Base-by-base conservation (phyloP, 2,888 invertebrate species). In the Tethea ocularis region DNA sequence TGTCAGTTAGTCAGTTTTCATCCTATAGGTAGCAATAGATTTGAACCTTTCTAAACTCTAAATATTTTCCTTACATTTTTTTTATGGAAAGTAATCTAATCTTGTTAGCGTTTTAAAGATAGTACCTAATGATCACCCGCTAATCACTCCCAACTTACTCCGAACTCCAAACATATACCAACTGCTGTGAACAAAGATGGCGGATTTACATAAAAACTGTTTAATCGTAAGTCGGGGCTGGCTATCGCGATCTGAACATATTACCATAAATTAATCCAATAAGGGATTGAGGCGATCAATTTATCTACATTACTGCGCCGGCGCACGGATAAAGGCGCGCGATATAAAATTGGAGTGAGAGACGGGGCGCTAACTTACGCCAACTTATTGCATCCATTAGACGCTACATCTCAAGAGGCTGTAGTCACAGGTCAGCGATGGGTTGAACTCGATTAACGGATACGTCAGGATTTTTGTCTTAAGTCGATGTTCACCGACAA, bases 131-230 rank as follows among this genome's bases (percentile, higher is more conserved):
- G n/a, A 15, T 1, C 7, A 41, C 8, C 20, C 20, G 46, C 46
- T 20, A 20, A 20, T 10, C 10, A 20, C 17, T 46, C 46, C 46
- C 10, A 46, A 33, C 33, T 33, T 22, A 11, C 22, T 4, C 33
- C 33, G 13, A 74, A 74, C 38, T 1, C 6, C 38, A n/a, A 15
- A 38, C 38, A 38, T 38, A 82, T 76, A 81, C 82, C 84, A 65
- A 86, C 83, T 78, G 83, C 84, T 81, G 83, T 78, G 82, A 83
- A 85, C 86, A 86, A 89, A 88, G 86, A 89, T 87, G 86, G 88
- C 84, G 85, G 84, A 84, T 83, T 86, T 81, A 88, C 89, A 90
- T 91, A 89, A 91, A 91, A 88, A 90, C 84, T 83, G 84, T 88
- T 88, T 87, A 89, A 88, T 89, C 89, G 89, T 88, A 89, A 89